Conservation (phyloP, 2,113 vertebrate genomes). For the Python bivittatus region DNA sequence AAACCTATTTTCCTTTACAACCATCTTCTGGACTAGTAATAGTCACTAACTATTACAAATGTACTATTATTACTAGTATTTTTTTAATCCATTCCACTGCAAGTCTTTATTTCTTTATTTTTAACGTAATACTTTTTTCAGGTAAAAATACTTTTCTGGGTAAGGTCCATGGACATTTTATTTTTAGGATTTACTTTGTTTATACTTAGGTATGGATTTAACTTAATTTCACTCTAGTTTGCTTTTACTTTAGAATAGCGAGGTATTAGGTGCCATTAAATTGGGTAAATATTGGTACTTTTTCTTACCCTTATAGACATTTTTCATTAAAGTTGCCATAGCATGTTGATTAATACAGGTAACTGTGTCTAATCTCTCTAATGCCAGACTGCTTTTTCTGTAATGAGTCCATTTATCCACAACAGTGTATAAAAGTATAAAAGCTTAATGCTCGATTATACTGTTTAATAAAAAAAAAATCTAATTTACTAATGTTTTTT, state of each 20-base stretch:
- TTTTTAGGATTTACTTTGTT: background rate
- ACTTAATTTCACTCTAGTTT: background rate
- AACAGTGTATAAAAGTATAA: slow-evolving; percentile 52
- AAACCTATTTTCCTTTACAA: too few relatives aligned
- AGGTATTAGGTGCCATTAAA: background rate
- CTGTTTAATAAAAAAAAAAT: slow-evolving; percentile 51
- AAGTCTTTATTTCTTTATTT: background rate
- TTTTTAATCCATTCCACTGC: too few relatives aligned
- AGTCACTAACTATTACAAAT: too few relatives aligned
- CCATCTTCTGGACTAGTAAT: too few relatives aligned
- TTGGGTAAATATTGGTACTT: background rate
- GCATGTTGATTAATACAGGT: background rate
- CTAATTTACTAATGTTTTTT: slow-evolving; percentile 55
- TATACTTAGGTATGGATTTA: background rate
- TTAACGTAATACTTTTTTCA: background rate
- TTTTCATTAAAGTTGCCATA: background rate
- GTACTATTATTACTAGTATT: too few relatives aligned
- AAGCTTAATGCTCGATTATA: slow-evolving; percentile 45
- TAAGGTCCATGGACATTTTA: background rate
- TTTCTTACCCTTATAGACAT: fast-evolving
- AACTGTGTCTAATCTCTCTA: background rate
- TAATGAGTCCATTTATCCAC: slow-evolving; percentile 49
- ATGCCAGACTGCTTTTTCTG: slow-evolving; percentile 7
- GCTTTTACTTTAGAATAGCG: background rate
- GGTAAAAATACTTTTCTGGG: background rate